Evolutionary conservation across 2,113 vertebrate genomes (phyloP).

Genomic region (Edolisoma coerulescens): DNA sequence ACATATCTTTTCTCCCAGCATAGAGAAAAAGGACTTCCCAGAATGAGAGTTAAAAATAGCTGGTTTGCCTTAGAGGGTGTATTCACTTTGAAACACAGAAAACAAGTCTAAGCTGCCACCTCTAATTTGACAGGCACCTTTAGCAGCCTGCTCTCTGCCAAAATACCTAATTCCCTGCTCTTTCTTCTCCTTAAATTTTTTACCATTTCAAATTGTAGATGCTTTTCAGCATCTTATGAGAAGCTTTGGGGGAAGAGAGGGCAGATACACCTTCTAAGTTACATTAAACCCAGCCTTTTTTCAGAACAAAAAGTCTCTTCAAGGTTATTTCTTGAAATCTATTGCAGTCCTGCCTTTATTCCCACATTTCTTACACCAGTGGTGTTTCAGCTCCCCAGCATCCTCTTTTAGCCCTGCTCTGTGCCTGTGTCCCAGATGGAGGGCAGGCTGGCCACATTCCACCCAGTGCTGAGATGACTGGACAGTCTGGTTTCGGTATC

Average conservation of each 20-base stretch:
- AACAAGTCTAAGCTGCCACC: neutral
- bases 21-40: neutral
- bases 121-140: neutral
- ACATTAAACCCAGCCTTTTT: neutral
- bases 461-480: neutral
- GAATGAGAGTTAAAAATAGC: conserved; percentile 7
- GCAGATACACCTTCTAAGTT: neutral
- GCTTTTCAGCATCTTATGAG: neutral
- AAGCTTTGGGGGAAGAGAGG: neutral
- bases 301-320: neutral
- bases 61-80: neutral
- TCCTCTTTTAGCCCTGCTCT: neutral
- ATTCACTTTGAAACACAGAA: neutral
- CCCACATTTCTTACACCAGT: neutral
- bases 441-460: neutral
- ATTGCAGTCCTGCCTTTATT: neutral
- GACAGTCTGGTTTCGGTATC: neutral
- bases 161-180: neutral
- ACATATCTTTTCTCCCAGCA: neutral
- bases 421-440: neutral
- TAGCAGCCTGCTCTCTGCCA: neutral
- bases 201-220: neutral
- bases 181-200: neutral
- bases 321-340: neutral
- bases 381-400: neutral